Evolutionary conservation across 2,888 invertebrate species (phyloP).

Genomic region (Dexiosoma caninum): DNA sequence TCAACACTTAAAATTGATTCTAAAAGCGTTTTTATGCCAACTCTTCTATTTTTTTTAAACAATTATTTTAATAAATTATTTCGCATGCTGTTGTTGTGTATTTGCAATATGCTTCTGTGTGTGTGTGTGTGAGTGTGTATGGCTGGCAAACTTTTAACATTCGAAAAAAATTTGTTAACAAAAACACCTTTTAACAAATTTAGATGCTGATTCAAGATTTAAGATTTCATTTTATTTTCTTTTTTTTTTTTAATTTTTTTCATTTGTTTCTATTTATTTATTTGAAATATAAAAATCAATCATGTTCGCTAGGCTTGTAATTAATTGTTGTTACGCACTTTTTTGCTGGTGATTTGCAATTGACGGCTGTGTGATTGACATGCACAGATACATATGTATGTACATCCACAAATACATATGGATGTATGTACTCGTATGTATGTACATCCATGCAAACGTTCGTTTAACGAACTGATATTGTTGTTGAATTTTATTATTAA

Average conservation of each 20-base stretch:
- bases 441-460: too few relatives aligned
- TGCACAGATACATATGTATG: too few relatives aligned
- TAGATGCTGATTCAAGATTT: constrained; percentile 52
- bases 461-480: constrained; percentile 9
- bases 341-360: constrained; percentile 26
- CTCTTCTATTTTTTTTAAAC: background rate
- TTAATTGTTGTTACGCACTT: constrained; percentile 62
- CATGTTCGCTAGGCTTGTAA: constrained; percentile 62
- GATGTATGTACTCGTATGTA: too few relatives aligned
- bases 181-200: constrained; percentile 63
- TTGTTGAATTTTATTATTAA: constrained; percentile 31
- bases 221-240: constrained; percentile 9
- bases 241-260: constrained; percentile 14
- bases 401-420: too few relatives aligned
- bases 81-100: constrained; percentile 14
- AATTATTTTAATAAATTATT: constrained; percentile 48
- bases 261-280: too few relatives aligned
- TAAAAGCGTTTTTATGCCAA: constrained; percentile 28
- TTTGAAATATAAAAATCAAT: constrained; percentile 52
- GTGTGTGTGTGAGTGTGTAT: background rate
- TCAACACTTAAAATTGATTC: constrained; percentile 58
- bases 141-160: constrained; percentile 13
- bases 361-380: constrained; percentile 13
- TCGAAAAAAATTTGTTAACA: constrained; percentile 60
- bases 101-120: background rate